phyloP scores from a whole-genome alignment of 2,888 invertebrate species.

The Brachycybe producta region DNA sequence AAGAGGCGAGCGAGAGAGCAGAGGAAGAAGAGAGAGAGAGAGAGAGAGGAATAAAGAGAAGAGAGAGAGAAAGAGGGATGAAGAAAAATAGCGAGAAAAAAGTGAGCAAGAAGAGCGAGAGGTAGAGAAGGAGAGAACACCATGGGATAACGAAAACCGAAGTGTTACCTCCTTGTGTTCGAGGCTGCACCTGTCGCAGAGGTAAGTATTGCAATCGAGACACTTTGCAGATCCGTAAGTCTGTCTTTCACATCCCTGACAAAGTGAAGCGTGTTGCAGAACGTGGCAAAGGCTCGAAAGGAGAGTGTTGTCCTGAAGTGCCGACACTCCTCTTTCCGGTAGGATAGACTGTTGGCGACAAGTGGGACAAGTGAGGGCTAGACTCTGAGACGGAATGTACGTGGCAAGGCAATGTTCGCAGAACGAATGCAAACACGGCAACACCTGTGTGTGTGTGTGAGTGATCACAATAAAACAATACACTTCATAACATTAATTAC shows the following conservation, averaged over 20 bases:
- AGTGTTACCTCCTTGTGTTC: conserved; percentile 25
- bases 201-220: conserved; percentile 29
- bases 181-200: conserved; percentile 30
- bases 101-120: no score
- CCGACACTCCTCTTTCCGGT: conserved; percentile 37
- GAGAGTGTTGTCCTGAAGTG: conserved; percentile 25
- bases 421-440: conserved; percentile 41
- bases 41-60: no score
- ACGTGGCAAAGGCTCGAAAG: conserved; percentile 29
- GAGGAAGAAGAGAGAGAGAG: no score
- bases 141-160: no score
- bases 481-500: no score
- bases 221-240: conserved; percentile 29
- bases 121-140: no score
- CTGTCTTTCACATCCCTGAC: conserved; percentile 27
- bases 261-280: conserved; percentile 23
- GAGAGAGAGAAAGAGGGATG: no score
- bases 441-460: conserved; percentile 27
- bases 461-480: no score
- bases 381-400: conserved; percentile 38
- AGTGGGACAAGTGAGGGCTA: conserved; percentile 39
- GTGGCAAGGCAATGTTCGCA: conserved; percentile 36
- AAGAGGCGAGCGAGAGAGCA: no score
- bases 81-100: no score
- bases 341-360: conserved; percentile 40